phyloP scores from a whole-genome alignment of 1,140 invertebrate species.

The Drosophila littoralis region DNA sequence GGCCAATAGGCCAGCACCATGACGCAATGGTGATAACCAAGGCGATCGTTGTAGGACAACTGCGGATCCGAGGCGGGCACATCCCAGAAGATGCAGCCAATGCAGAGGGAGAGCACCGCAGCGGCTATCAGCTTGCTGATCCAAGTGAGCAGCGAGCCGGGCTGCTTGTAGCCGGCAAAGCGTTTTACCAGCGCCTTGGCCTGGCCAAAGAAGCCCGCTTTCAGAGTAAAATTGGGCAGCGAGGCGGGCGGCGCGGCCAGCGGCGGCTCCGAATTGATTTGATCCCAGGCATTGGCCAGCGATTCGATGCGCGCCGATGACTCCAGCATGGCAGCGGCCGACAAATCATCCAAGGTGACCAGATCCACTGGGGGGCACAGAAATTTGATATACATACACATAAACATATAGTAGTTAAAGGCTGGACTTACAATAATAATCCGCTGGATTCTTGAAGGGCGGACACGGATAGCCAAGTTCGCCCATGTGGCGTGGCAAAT shows the following conservation, averaged over 20 bases:
- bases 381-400: neutral
- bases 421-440: constrained; percentile 94
- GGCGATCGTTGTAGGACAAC: constrained; percentile 89
- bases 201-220: constrained; percentile 85
- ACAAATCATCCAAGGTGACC: constrained; percentile 96
- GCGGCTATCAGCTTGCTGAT: constrained; percentile 91
- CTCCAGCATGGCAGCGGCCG: constrained; percentile 96
- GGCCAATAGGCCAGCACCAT: constrained; percentile 92
- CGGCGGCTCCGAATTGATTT: constrained; percentile 83
- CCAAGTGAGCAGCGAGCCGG: constrained; percentile 92
- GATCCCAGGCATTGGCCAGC: constrained; percentile 89
- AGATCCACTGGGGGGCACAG: constrained; percentile 90
- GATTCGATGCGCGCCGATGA: constrained; percentile 96
- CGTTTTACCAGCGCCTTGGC: constrained; percentile 74
- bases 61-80: constrained; percentile 90
- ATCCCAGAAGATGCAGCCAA: constrained; percentile 96
- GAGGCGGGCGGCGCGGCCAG: constrained; percentile 79
- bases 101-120: constrained; percentile 91
- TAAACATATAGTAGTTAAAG: neutral
- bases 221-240: constrained; percentile 77
- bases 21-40: constrained; percentile 94
- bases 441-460: constrained; percentile 97
- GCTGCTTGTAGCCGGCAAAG: constrained; percentile 92
- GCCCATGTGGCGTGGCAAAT: constrained; percentile 97
- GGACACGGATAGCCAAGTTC: constrained; percentile 97